Percentiles rank a stretch among this genome's conserved stretches.
Conservation (phyloP, 2,797 vertebrate species). For the Notolepis coatsorum region DNA sequence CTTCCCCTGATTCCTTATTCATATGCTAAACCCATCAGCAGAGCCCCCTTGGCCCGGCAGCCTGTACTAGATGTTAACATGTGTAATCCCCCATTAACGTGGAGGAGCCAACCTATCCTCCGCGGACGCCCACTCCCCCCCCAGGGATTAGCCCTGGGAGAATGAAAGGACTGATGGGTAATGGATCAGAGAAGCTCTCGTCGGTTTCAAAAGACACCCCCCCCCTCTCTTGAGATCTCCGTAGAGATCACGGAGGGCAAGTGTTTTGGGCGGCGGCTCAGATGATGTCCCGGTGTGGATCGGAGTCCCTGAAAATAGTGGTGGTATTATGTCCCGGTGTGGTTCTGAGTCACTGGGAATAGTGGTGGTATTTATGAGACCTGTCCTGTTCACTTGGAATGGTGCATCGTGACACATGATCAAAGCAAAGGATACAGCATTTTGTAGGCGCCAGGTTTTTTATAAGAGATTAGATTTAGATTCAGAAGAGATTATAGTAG, state of each 20-base stretch:
- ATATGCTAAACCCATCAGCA: constrained; percentile 80
- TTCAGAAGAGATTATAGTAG: too few species aligned
- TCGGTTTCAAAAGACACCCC: constrained; percentile 60
- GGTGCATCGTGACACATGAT: too few species aligned
- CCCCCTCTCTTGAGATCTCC: constrained; percentile 36
- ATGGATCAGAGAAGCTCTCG: constrained; percentile 72
- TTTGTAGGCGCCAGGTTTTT: too few species aligned
- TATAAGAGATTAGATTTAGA: too few species aligned
- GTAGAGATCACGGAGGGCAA: constrained; percentile 56
- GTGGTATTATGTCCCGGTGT: too few species aligned
- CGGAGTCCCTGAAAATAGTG: constrained; percentile 37
- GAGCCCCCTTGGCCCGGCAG: constrained; percentile 76
- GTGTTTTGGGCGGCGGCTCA: constrained; percentile 55
- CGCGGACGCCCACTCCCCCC: constrained; percentile 72
- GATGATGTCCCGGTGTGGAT: constrained; percentile 30
- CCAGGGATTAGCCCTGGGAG: constrained; percentile 73
- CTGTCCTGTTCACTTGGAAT: too few species aligned
- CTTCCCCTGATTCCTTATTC: constrained; percentile 78
- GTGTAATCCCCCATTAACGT: constrained; percentile 84
- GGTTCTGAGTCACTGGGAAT: too few species aligned
- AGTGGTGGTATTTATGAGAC: constrained; percentile 48
- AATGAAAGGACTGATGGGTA: constrained; percentile 73
- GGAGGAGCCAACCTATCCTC: constrained; percentile 69
- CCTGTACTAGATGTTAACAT: constrained; percentile 81
- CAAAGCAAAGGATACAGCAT: constrained; percentile 37